phyloP scores from a whole-genome alignment of 2,888 invertebrate genomes.

The Eucera pruinosa region DNA sequence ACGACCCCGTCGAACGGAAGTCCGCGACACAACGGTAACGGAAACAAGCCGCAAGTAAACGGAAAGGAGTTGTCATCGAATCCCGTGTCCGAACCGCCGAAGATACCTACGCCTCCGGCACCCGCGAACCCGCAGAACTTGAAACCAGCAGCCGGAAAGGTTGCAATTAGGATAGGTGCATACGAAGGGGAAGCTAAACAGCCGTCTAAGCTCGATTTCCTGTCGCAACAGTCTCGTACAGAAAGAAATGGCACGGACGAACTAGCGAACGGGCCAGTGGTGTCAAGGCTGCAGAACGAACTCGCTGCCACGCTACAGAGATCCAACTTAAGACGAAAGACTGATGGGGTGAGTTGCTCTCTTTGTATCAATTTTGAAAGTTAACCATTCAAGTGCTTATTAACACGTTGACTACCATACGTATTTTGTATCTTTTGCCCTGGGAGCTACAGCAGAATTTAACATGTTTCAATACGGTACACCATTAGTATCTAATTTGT shows the following conservation, averaged over 20 bases:
- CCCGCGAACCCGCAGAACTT: slow-evolving; percentile 26
- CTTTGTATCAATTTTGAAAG: background rate
- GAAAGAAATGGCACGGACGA: slow-evolving; percentile 81
- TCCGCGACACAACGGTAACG: slow-evolving; percentile 67
- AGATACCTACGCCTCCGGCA: slow-evolving; percentile 45
- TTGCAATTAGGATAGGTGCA: slow-evolving; percentile 82
- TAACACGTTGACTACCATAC: too few relatives aligned
- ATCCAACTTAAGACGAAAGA: slow-evolving; percentile 90
- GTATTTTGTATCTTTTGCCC: too few relatives aligned
- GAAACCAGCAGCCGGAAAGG: slow-evolving; percentile 72
- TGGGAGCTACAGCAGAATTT: too few relatives aligned
- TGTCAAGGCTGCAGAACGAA: slow-evolving; percentile 90
- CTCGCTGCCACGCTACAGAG: slow-evolving; percentile 90
- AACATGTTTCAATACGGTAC: too few relatives aligned
- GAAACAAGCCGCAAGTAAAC: slow-evolving; percentile 56
- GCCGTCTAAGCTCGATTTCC: slow-evolving; percentile 90
- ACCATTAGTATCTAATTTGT: too few relatives aligned
- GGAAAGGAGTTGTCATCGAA: slow-evolving; percentile 84
- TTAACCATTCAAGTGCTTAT: too few relatives aligned
- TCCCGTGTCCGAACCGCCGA: slow-evolving; percentile 79
- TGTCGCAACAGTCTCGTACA: slow-evolving; percentile 81
- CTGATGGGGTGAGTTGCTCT: slow-evolving; percentile 83
- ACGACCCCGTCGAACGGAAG: slow-evolving; percentile 74
- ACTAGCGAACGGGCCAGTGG: slow-evolving; percentile 85
- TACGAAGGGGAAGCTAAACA: slow-evolving; percentile 85